Evolutionary conservation across 2,888 invertebrate species (phyloP).

Genomic region (Synanthedon vespiformis): DNA sequence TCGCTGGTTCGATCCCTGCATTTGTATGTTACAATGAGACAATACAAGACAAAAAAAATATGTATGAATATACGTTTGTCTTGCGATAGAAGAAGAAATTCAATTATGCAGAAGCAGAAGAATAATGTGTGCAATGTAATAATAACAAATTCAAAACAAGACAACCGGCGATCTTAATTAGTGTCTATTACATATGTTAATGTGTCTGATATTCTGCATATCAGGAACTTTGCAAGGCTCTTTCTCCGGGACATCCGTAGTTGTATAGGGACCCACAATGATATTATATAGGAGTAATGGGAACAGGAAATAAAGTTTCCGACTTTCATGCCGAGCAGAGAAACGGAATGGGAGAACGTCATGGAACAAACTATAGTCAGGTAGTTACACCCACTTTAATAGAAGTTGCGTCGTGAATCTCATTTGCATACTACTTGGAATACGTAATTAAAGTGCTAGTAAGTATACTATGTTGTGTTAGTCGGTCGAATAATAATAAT

Average conservation of each 20-base stretch:
- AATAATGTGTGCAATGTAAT: too few species aligned
- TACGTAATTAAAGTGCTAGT: neutral
- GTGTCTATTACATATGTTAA: too few species aligned
- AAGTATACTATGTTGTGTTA: neutral
- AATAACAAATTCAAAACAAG: too few species aligned
- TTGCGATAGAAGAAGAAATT: too few species aligned
- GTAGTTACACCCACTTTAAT: neutral
- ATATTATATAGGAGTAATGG: neutral
- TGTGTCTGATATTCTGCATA: too few species aligned
- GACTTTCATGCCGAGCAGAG: neutral
- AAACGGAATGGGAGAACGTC: neutral
- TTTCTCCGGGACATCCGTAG: neutral
- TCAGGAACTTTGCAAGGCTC: neutral
- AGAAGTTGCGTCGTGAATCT: neutral
- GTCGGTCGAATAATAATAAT: neutral
- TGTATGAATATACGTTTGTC: too few species aligned
- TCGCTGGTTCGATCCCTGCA: too few species aligned
- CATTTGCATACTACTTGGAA: neutral
- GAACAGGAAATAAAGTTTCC: neutral
- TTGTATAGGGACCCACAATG: neutral
- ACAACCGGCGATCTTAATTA: too few species aligned
- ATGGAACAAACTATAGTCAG: neutral
- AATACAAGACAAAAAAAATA: too few species aligned
- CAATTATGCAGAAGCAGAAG: too few species aligned
- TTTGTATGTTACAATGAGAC: too few species aligned